Percentiles rank a stretch among this genome's conserved stretches.
These are phyloP conservation scores for Tachuris rubrigastra DNA, from an alignment of 2,113 vertebrate species.

Conservation along the genomic window DNA sequence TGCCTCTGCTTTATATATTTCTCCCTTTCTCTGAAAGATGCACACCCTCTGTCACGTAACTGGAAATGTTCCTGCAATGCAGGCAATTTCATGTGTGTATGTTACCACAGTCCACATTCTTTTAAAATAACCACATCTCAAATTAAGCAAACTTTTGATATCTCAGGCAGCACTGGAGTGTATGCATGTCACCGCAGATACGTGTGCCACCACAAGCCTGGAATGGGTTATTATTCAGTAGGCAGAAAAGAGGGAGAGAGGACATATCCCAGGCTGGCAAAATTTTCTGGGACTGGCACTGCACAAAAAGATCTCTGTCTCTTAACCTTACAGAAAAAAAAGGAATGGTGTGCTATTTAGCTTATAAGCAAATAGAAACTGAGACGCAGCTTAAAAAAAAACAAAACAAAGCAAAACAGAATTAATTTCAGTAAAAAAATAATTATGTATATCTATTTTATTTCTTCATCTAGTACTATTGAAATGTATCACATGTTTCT, in stretches of 20 bases:
- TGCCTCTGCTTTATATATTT: constrained; percentile 18
- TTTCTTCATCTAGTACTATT: background rate
- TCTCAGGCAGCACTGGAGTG: constrained; percentile 6
- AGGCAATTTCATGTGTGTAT: background rate
- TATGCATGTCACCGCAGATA: background rate
- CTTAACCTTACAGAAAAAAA: background rate
- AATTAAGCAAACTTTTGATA: constrained; percentile 40
- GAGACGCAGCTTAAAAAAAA: background rate
- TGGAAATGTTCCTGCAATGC: constrained; percentile 38
- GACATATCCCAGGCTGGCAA: background rate
- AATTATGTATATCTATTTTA: background rate
- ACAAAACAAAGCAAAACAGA: background rate
- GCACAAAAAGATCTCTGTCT: background rate
- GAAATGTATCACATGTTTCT: background rate
- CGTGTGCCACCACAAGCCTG: background rate
- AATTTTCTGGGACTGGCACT: background rate
- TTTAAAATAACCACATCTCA: background rate
- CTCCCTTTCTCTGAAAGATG: constrained; percentile 27
- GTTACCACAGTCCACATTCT: constrained; percentile 9
- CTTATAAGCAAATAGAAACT: background rate
- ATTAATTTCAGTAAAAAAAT: background rate
- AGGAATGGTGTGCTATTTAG: background rate
- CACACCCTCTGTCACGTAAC: constrained; percentile 34
- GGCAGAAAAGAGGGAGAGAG: background rate
- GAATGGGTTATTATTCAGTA: constrained; percentile 13